These are phyloP conservation scores for Zoanthus solanderi DNA, from an alignment of 92 coral and sea anemone genomes.

Conservation along the genomic window DNA sequence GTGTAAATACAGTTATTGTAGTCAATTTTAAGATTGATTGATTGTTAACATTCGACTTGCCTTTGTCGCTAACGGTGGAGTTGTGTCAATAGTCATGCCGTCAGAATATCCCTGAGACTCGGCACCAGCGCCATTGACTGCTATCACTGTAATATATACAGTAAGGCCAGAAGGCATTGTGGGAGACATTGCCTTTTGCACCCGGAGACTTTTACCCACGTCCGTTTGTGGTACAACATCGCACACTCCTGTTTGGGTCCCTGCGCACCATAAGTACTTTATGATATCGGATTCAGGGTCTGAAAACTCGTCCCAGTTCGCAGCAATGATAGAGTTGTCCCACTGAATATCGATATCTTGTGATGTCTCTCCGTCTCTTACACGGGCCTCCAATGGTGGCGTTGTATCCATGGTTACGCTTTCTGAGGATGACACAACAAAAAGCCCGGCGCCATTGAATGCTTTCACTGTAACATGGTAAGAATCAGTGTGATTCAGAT, in stretches of 20 bases:
- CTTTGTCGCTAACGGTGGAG: constrained; percentile 71
- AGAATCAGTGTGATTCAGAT: constrained; percentile 60
- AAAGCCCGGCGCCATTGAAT: constrained; percentile 76
- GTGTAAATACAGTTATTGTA: too few relatives aligned
- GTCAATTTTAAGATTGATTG: background rate
- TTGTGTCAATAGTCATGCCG: constrained; percentile 77
- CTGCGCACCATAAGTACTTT: constrained; percentile 82
- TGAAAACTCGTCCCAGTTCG: constrained; percentile 86
- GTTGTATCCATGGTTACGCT: constrained; percentile 76
- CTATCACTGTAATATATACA: constrained; percentile 71
- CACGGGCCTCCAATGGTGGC: constrained; percentile 68
- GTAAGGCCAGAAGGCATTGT: constrained; percentile 69
- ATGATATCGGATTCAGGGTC: constrained; percentile 82
- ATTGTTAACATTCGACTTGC: constrained; percentile 47
- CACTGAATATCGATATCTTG: constrained; percentile 73
- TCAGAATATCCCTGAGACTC: constrained; percentile 64
- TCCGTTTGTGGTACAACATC: constrained; percentile 73
- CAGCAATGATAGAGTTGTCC: constrained; percentile 67
- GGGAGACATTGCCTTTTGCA: constrained; percentile 46
- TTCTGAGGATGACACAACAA: constrained; percentile 66
- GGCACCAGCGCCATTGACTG: constrained; percentile 77
- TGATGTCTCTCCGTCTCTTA: constrained; percentile 71
- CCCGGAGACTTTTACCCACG: constrained; percentile 56
- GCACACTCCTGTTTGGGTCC: constrained; percentile 80
- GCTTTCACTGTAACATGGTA: constrained; percentile 79